Evolutionary conservation across 2,888 invertebrate genomes (phyloP).

Genomic region (Aphidoletes aphidimyza): DNA sequence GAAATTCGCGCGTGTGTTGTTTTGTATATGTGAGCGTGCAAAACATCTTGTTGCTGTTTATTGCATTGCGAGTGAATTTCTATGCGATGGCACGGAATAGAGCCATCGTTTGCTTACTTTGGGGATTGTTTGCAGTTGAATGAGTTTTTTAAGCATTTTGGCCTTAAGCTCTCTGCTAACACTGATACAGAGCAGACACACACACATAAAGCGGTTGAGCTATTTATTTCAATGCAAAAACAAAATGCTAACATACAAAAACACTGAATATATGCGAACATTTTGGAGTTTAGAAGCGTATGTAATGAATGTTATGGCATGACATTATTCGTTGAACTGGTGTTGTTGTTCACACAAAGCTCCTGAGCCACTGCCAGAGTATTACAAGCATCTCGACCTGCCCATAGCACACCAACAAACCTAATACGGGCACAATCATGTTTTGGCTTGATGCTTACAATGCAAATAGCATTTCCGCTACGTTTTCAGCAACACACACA

Average conservation of each 20-base stretch:
- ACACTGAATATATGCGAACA: no score
- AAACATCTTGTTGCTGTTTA: no score
- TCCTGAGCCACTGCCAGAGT: no score
- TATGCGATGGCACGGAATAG: no score
- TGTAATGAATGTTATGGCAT: conserved; percentile 26
- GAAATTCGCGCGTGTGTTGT: no score
- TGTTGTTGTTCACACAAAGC: conserved; percentile 24
- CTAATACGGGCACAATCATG: not conserved
- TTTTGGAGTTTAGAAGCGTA: conserved; percentile 16
- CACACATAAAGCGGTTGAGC: no score
- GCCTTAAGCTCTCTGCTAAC: conserved; percentile 14
- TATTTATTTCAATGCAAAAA: conserved; percentile 17
- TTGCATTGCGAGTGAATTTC: no score
- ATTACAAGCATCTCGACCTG: conserved; percentile 3
- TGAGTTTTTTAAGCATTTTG: not conserved
- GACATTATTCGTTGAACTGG: conserved; percentile 14
- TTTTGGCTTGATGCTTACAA: not conserved
- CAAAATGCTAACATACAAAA: not conserved
- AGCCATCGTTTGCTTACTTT: not conserved
- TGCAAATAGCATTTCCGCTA: not conserved
- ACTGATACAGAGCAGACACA: not conserved
- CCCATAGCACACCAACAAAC: not conserved
- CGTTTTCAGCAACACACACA: not conserved
- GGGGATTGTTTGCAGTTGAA: not conserved
- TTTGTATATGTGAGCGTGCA: no score